A percentile compares a stretch with the other conserved stretches of the same genome.
These are phyloP conservation scores for Rhizoglyphus robini DNA, from an alignment of 1,140 invertebrate species.

Conservation along the genomic window DNA sequence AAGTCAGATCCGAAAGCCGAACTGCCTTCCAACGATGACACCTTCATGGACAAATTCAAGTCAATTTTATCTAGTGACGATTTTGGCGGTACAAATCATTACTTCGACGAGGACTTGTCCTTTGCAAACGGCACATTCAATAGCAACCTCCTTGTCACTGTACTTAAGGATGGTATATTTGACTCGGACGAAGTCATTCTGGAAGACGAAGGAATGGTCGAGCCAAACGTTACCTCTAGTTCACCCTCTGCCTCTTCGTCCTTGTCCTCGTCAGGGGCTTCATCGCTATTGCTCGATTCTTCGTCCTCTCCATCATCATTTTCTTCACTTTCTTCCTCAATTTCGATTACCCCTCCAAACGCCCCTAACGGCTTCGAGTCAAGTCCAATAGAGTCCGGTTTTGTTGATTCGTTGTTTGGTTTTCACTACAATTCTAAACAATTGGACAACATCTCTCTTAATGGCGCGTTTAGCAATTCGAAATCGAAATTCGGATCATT, in stretches of 20 bases:
- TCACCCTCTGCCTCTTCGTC: neutral
- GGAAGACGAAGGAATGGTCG: neutral
- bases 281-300: neutral
- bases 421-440: constrained; percentile 1
- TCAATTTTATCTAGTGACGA: neutral
- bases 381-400: neutral
- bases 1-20: no score
- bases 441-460: no score
- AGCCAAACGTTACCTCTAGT: neutral
- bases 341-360: constrained; percentile 3
- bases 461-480: no score
- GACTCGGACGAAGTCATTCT: neutral
- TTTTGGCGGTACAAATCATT: neutral
- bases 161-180: constrained; percentile 11
- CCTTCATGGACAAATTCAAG: neutral
- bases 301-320: constrained; percentile 14
- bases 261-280: neutral
- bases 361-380: neutral
- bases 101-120: neutral
- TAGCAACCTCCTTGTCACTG: neutral
- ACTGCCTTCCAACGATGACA: no score
- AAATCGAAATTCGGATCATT: no score
- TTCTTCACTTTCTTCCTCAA: constrained; percentile 12
- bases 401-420: neutral
- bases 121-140: neutral